Evolutionary conservation across 2,888 invertebrate species (phyloP), one percentile per base, ranked within the genome.

Genomic region (Campoplex capitator): DNA sequence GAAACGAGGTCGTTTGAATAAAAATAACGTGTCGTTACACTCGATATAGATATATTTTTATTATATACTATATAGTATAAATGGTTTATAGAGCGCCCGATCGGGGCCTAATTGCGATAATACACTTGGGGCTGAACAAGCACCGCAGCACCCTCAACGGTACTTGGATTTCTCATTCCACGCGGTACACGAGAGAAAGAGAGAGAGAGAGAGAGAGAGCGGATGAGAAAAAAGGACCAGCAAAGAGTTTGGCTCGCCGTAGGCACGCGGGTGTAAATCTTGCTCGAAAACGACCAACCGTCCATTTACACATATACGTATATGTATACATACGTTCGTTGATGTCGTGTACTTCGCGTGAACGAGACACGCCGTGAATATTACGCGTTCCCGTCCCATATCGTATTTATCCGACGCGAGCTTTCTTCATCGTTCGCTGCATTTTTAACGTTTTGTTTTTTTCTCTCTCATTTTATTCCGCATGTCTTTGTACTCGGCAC

Each of bases 71-170:
- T 23, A 23, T 23, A 23, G 23, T 23, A 0, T 13, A 28, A 48
- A 35, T 65, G 54, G 62, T 32, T 18, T 32, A 70, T 70, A 42
- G 78, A 76, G 80, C 77, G 80, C 77, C 58, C 87, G 88, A 88
- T 89, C 88, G 86, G 80, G 84, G 78, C 86, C 89, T 88, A 87
- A 89, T 89, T 87, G 88, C 86, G 82, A 84, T 86, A 38, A 81
- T 78, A 75, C 68, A 58, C 70, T 84, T 51, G 68, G 45, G 54
- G 67, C 65, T 76, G 75, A 70, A 67, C 84, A 58, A 82, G 78
- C 75, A 73, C 81, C 77, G 23, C 23, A 62, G 78, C 79, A 71
- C 75, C 78, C 70, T 78, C 58, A 42, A 83, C 28, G 51, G 67
- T 83, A 65, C 83, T 71, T 79, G 76, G 76, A 73, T 82, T 74